Conservation (phyloP, 2,113 vertebrate genomes). For the Eolophus roseicapilla region DNA sequence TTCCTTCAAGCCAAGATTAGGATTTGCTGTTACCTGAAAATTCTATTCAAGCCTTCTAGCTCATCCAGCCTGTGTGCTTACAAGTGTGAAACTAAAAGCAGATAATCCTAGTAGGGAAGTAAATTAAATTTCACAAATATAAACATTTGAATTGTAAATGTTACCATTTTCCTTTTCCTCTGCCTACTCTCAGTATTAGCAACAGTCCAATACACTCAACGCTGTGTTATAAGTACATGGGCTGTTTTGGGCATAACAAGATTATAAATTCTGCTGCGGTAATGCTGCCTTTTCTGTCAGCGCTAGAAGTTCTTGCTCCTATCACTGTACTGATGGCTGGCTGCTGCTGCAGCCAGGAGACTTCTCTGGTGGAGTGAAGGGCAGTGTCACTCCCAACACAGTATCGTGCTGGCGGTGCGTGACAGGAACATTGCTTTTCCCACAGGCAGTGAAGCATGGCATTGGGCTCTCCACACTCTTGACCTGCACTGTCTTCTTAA, state of each 20-base stretch:
- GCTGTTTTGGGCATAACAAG: not conserved
- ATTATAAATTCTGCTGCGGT: not conserved
- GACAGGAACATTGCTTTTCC: not conserved
- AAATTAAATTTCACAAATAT: not conserved
- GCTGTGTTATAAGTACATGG: not conserved
- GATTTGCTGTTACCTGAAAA: conserved; percentile 9
- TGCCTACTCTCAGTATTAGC: not conserved
- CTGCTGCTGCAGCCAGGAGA: not conserved
- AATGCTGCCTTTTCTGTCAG: not conserved
- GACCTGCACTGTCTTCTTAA: not conserved
- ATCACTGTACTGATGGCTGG: not conserved
- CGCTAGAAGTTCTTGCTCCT: not conserved
- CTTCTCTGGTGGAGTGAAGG: not conserved
- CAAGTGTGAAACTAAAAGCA: not conserved
- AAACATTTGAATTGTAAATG: not conserved
- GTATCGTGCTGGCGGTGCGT: rapidly evolving
- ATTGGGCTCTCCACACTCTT: not conserved
- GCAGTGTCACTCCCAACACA: not conserved
- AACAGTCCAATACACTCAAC: not conserved
- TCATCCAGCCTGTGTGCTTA: not conserved
- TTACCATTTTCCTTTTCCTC: not conserved
- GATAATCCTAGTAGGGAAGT: not conserved
- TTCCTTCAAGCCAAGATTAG: conserved; percentile 20
- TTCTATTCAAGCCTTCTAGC: not conserved
- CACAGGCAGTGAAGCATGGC: not conserved